A percentile compares a stretch with the other conserved stretches of the same genome.
Evolutionary conservation across 2,113 vertebrate species (phyloP).

Genomic region (Microtus montanus): DNA sequence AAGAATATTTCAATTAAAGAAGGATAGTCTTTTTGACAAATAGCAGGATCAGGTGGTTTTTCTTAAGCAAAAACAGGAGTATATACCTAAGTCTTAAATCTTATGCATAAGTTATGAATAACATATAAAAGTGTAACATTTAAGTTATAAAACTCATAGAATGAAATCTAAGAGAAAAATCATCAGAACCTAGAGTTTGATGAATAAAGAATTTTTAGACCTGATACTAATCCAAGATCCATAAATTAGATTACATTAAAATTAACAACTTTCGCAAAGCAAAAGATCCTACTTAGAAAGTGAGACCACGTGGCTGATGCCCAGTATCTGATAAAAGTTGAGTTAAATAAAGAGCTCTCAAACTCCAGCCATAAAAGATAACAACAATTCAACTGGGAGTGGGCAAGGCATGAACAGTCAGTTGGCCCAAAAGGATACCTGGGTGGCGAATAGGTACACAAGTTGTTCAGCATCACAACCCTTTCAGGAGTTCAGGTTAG

Average conservation of each 20-base stretch:
- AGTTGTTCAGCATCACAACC: not conserved
- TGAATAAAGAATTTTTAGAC: not conserved
- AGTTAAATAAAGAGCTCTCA: not conserved
- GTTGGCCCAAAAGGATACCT: not conserved
- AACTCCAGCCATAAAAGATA: not conserved
- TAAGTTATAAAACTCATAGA: not conserved
- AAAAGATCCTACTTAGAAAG: not conserved
- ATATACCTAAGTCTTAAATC: not conserved
- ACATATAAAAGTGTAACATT: not conserved
- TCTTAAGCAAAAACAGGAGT: not conserved
- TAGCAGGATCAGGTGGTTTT: not conserved
- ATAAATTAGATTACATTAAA: constrained; percentile 26
- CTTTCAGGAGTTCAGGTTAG: not conserved
- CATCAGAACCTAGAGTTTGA: not conserved
- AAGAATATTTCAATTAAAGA: not conserved
- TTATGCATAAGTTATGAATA: not conserved
- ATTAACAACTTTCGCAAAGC: not conserved
- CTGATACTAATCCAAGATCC: not conserved
- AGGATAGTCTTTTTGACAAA: not conserved
- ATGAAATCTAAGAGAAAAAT: not conserved
- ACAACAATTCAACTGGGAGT: not conserved
- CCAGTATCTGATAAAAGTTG: not conserved
- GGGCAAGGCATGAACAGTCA: not conserved
- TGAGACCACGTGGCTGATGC: not conserved
- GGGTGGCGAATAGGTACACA: not conserved